These are phyloP conservation scores for Bombus confusus DNA, from an alignment of 1,140 invertebrate species.

Conservation along the genomic window DNA sequence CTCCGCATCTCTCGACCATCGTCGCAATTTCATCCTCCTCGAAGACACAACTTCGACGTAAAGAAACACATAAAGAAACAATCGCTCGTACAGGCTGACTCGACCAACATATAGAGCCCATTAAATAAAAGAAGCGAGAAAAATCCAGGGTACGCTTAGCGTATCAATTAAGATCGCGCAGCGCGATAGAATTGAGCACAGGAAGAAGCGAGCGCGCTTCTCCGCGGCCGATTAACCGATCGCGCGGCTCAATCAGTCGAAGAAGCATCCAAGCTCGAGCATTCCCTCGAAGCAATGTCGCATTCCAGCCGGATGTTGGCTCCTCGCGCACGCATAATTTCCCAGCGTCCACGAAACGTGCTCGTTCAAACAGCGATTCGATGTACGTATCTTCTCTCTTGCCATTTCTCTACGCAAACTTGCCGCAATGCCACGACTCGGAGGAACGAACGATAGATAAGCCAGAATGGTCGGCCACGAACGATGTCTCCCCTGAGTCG, in stretches of 20 bases:
- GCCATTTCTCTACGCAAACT: not conserved
- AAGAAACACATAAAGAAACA: slow-evolving; percentile 2
- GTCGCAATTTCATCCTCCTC: not conserved
- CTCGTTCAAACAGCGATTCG: not conserved
- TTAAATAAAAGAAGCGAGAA: not conserved
- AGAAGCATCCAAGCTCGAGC: not conserved
- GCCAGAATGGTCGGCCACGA: not conserved
- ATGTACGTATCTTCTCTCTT: not conserved
- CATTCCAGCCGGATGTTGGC: not conserved
- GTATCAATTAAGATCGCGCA: slow-evolving; percentile 35
- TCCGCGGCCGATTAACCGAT: slow-evolving; percentile 21
- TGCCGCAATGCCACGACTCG: too few relatives aligned
- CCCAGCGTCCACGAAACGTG: not conserved
- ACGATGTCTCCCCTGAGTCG: not conserved
- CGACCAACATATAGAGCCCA: not conserved
- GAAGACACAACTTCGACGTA: not conserved
- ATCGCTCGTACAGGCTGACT: not conserved
- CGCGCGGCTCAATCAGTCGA: slow-evolving; percentile 15
- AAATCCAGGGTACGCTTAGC: not conserved
- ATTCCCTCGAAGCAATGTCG: slow-evolving; percentile 22
- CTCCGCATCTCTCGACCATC: too few relatives aligned
- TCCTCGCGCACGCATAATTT: slow-evolving; percentile 28
- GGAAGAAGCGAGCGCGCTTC: not conserved
- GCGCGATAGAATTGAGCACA: not conserved
- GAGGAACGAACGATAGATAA: not conserved